These are phyloP conservation scores for Penelope pileata DNA, from an alignment of 2,113 vertebrate species.

Conservation along the genomic window DNA sequence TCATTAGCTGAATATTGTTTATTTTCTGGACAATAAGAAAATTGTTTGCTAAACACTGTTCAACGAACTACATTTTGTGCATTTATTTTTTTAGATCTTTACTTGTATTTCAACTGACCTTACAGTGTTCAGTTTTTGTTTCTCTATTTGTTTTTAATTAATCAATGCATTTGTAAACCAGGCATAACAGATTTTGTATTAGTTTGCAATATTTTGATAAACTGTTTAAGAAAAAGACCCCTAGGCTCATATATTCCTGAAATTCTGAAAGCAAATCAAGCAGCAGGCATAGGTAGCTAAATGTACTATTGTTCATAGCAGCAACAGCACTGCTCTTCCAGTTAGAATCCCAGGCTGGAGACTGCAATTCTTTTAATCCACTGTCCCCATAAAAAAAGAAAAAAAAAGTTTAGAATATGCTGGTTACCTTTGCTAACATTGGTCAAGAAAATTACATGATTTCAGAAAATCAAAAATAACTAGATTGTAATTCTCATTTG, in stretches of 20 bases:
- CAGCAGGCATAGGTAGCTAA: background rate
- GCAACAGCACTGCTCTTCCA: background rate
- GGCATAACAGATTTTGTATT: background rate
- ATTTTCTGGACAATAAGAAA: background rate
- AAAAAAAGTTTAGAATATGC: background rate
- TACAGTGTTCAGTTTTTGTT: background rate
- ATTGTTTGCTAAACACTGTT: background rate
- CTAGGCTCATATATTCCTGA: accelerated
- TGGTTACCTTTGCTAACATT: background rate
- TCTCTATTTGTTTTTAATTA: background rate
- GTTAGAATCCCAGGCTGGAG: background rate
- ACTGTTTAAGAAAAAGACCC: background rate
- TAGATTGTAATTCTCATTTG: background rate
- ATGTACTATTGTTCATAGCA: background rate
- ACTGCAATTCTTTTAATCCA: background rate
- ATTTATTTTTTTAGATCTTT: background rate
- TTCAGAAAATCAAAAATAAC: background rate
- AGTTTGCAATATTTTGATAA: background rate
- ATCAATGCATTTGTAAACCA: background rate
- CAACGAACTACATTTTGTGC: background rate
- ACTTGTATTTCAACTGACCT: background rate
- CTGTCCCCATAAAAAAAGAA: background rate
- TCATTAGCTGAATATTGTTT: background rate
- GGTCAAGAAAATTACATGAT: background rate
- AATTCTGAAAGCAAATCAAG: background rate